Evolutionary conservation across 1,140 invertebrate species (phyloP).

Genomic region (Listronotus bonariensis): DNA sequence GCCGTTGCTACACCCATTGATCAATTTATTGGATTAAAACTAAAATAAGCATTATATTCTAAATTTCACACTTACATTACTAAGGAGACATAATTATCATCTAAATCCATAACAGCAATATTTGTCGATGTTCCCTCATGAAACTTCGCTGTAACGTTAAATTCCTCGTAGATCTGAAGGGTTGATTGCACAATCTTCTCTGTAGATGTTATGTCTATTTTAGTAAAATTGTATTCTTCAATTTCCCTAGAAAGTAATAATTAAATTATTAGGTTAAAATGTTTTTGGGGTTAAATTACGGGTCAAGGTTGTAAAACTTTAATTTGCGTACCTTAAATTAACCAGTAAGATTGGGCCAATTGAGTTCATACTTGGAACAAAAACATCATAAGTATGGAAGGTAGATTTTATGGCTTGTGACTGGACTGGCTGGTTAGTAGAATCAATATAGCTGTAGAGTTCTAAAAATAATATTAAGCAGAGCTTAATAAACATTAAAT

Average conservation of each 20-base stretch:
- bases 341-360: slow-evolving; percentile 47
- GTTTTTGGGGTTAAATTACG: too few species aligned
- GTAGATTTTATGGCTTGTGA: slow-evolving; percentile 43
- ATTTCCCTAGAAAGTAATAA: slow-evolving; percentile 39
- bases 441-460: slow-evolving; percentile 53
- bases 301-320: too few species aligned
- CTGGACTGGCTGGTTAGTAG: slow-evolving; percentile 43
- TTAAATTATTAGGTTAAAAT: too few species aligned
- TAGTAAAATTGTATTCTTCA: slow-evolving; percentile 48
- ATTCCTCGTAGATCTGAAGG: slow-evolving; percentile 48
- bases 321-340: slow-evolving; percentile 35
- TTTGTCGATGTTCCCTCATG: slow-evolving; percentile 61
- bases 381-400: slow-evolving; percentile 52
- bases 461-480: slow-evolving; percentile 53
- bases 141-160: slow-evolving; percentile 45
- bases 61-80: slow-evolving; percentile 64
- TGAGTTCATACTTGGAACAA: slow-evolving; percentile 45
- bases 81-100: slow-evolving; percentile 72
- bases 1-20: too few species aligned
- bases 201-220: slow-evolving; percentile 29
- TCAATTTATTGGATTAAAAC: too few species aligned
- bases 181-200: slow-evolving; percentile 41
- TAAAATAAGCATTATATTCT: not conserved
- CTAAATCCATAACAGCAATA: slow-evolving; percentile 67
- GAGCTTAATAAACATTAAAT: too few species aligned